Conservation (phyloP, 1,140 invertebrate genomes). For the Eulimnadia texana region DNA sequence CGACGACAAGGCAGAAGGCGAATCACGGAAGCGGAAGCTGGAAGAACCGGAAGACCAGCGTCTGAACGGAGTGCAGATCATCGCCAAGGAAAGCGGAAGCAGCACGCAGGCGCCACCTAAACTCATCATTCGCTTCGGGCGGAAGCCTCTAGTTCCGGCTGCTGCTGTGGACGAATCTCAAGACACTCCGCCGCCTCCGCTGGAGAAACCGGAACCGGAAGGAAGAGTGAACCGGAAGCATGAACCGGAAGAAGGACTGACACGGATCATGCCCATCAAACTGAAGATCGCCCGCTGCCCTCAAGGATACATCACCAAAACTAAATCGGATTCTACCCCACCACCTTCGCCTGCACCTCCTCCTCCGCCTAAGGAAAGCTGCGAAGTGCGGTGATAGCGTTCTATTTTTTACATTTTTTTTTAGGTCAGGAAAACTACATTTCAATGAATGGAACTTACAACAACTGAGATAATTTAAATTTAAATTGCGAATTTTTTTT, state of each 20-base stretch:
- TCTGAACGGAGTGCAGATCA: constrained; percentile 10
- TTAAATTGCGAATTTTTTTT: no score
- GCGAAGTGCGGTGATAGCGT: constrained; percentile 7
- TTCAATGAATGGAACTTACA: no score
- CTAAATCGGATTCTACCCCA: constrained; percentile 13
- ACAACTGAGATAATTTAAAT: no score
- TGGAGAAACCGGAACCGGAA: not conserved
- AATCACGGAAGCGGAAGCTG: constrained; percentile 4
- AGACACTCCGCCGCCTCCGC: constrained; percentile 1
- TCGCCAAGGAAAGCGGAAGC: constrained; percentile 6
- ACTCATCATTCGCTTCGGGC: constrained; percentile 46
- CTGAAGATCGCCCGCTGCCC: constrained; percentile 64
- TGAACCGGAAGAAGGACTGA: constrained; percentile 4
- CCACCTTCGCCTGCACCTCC: constrained; percentile 9
- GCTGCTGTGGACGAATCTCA: not conserved
- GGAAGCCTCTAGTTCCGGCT: constrained; percentile 18
- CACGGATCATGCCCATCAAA: constrained; percentile 45
- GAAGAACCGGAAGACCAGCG: constrained; percentile 9
- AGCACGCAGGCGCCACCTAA: constrained; percentile 36
- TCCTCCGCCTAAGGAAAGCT: constrained; percentile 8
- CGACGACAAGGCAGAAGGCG: not conserved
- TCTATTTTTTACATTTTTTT: not conserved
- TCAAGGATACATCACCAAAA: constrained; percentile 42
- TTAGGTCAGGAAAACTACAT: no score
- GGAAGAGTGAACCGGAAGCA: not conserved